Conservation (phyloP, 2,888 invertebrate genomes). For the Pristionchus exspectatus region DNA sequence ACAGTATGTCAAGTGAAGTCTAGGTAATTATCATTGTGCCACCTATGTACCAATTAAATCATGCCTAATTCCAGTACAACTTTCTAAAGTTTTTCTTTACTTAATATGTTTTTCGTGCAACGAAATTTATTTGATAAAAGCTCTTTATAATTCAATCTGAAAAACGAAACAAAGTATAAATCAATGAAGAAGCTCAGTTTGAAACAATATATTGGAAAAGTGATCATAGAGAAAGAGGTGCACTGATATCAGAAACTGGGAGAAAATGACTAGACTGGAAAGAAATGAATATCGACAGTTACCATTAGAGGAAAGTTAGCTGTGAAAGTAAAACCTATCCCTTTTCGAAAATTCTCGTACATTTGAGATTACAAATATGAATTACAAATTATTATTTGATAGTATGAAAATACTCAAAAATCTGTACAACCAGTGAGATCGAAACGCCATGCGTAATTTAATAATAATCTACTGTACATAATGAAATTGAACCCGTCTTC, state of each 20-base stretch:
- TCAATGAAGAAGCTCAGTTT: background rate
- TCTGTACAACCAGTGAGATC: background rate
- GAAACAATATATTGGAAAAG: background rate
- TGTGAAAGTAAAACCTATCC: conserved; percentile 3
- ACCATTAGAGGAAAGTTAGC: background rate
- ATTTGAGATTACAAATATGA: conserved; percentile 17
- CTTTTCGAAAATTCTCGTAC: background rate
- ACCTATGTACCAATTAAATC: no score
- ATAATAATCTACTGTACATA: conserved; percentile 26
- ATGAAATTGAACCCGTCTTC: background rate
- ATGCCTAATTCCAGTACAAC: no score
- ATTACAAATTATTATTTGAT: conserved; percentile 12
- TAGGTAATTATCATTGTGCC: background rate
- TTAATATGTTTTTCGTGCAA: no score
- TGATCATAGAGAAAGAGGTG: background rate
- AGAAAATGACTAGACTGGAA: conserved; percentile 24
- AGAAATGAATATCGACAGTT: background rate
- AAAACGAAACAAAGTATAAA: no score
- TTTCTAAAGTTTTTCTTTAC: no score
- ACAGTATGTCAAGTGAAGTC: background rate
- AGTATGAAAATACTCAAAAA: background rate
- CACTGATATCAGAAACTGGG: conserved; percentile 16
- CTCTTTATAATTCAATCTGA: no score
- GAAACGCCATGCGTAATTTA: background rate
- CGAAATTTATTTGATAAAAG: no score